Percentiles rank a stretch among this genome's conserved stretches.
Evolutionary conservation across 2,113 vertebrate genomes (phyloP).

Genomic region (Carassius auratus): DNA sequence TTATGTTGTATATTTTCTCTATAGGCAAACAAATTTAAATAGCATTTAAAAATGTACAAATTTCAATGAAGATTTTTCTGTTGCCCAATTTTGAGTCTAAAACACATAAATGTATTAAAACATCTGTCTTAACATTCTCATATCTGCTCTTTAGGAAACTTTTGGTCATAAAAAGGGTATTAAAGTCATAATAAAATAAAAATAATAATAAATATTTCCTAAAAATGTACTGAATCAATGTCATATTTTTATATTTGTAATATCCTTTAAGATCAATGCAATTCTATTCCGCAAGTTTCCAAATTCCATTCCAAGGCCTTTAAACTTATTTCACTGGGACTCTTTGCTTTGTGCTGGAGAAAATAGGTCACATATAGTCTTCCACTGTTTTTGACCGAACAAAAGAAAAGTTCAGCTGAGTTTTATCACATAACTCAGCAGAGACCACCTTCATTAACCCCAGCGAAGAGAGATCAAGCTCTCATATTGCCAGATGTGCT

Average conservation of each 20-base stretch:
- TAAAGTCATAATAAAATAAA: background rate
- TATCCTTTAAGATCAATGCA: background rate
- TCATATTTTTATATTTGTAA: conserved; percentile 20
- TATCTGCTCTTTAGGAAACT: background rate
- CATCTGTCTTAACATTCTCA: background rate
- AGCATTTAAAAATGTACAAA: background rate
- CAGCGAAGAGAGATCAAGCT: conserved; percentile 44
- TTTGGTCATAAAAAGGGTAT: background rate
- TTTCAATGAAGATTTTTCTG: background rate
- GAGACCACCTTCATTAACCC: conserved; percentile 59
- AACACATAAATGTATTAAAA: background rate
- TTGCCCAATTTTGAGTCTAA: background rate
- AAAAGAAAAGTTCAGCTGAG: conserved; percentile 52
- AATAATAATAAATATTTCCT: background rate
- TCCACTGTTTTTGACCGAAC: background rate
- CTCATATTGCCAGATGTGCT: conserved; percentile 46
- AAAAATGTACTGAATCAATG: background rate
- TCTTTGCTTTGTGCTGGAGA: conserved; percentile 16
- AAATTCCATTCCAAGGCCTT: background rate
- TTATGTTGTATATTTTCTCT: background rate
- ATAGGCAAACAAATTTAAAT: background rate
- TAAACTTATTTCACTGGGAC: background rate
- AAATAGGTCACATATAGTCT: conserved; percentile 47
- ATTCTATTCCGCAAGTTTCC: conserved; percentile 12
- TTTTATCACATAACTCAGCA: conserved; percentile 52